These are phyloP conservation scores for Apocheima hispidaria DNA, from an alignment of 2,888 invertebrate genomes.

Conservation along the genomic window DNA sequence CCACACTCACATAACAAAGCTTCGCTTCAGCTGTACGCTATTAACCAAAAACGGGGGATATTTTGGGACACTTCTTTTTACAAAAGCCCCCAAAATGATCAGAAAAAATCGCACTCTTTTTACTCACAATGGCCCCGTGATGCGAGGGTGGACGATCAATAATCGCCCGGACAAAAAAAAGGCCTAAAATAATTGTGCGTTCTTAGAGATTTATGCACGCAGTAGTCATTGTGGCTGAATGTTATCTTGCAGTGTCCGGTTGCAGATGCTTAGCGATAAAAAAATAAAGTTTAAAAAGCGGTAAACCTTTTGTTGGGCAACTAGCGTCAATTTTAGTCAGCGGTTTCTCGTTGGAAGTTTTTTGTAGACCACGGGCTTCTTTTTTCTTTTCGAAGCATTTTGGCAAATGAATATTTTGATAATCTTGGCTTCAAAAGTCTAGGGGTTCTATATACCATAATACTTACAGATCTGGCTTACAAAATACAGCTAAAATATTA, in stretches of 20 bases:
- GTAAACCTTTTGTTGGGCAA: conserved; percentile 50
- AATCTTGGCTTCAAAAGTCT: background rate
- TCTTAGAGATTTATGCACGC: conserved; percentile 81
- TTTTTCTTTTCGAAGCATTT: conserved; percentile 36
- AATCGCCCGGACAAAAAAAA: conserved; percentile 69
- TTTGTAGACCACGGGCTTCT: conserved; percentile 25
- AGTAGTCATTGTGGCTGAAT: conserved; percentile 78
- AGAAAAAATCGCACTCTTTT: conserved; percentile 80
- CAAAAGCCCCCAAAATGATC: conserved; percentile 80
- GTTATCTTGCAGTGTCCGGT: conserved; percentile 75
- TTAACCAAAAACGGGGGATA: conserved; percentile 71
- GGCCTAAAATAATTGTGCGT: conserved; percentile 81
- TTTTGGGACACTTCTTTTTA: conserved; percentile 76
- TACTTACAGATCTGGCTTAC: no score
- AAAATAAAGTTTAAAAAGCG: conserved; percentile 47
- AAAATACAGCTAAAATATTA: no score
- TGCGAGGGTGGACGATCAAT: conserved; percentile 84
- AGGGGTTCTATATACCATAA: no score
- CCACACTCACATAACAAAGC: conserved; percentile 59
- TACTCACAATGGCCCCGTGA: conserved; percentile 72
- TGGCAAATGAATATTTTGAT: no score
- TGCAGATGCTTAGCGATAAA: conserved; percentile 71
- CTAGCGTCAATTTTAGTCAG: conserved; percentile 54
- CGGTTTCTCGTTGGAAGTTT: conserved; percentile 37
- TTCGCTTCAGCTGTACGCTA: conserved; percentile 74